These are phyloP conservation scores for Blera fallax DNA, from an alignment of 2,888 invertebrate species.

Conservation along the genomic window DNA sequence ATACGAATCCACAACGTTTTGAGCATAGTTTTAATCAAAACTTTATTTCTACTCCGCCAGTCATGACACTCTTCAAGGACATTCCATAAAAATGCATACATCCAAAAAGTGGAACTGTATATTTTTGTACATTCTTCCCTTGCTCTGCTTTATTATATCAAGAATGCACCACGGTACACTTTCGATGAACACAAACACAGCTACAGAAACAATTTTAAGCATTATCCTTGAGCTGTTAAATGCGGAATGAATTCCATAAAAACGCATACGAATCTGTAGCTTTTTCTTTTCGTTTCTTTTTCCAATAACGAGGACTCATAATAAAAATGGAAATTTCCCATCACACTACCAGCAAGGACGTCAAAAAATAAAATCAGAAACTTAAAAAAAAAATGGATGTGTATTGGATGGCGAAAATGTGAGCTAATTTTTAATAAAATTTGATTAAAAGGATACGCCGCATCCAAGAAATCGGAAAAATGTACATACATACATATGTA, in stretches of 20 bases:
- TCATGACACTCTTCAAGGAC: slow-evolving; percentile 9
- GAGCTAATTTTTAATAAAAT: slow-evolving; percentile 32
- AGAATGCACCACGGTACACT: background rate
- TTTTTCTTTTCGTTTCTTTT: slow-evolving; percentile 14
- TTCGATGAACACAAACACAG: background rate
- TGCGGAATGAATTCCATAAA: slow-evolving; percentile 12
- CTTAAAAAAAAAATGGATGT: background rate
- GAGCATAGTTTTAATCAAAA: slow-evolving; percentile 44
- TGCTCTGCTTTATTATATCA: background rate
- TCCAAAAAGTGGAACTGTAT: background rate
- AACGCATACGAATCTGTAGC: background rate
- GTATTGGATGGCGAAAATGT: background rate
- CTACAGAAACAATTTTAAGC: background rate
- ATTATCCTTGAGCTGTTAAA: slow-evolving; percentile 36
- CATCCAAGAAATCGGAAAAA: background rate
- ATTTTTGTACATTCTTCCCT: background rate
- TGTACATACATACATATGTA: too few species aligned
- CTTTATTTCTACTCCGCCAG: background rate
- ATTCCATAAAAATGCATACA: background rate
- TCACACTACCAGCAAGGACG: background rate
- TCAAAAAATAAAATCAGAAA: background rate
- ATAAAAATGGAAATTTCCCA: slow-evolving; percentile 19
- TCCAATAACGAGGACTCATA: slow-evolving; percentile 26
- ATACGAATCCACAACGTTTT: slow-evolving; percentile 31
- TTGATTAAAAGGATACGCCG: background rate